Conservation (phyloP, 2,888 invertebrate genomes). For the Mimachlamys varia region DNA sequence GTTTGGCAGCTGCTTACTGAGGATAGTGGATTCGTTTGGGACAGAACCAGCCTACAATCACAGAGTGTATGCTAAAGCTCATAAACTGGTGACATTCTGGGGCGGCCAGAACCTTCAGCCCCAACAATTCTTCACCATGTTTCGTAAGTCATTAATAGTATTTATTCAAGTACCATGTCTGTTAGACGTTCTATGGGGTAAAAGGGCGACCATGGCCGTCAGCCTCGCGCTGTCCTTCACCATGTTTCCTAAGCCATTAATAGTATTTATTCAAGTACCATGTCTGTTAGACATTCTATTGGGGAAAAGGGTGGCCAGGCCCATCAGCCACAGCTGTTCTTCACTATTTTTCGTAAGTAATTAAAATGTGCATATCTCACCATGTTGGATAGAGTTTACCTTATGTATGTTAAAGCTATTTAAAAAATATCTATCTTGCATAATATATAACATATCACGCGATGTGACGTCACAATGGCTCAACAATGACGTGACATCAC, state of each 20-base stretch:
- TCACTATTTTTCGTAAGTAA: slow-evolving; percentile 81
- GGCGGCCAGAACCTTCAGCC: slow-evolving; percentile 82
- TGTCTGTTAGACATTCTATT: no score
- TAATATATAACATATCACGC: no score
- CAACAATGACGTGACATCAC: no score
- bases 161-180: no score
- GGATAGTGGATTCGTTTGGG: slow-evolving; percentile 83
- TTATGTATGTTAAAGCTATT: no score
- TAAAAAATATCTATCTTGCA: no score
- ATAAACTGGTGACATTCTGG: slow-evolving; percentile 81
- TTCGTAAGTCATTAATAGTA: slow-evolving; percentile 75
- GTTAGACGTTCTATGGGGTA: no score
- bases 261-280: neutral
- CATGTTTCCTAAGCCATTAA: slow-evolving; percentile 80
- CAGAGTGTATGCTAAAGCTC: slow-evolving; percentile 77
- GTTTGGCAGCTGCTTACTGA: slow-evolving; percentile 79
- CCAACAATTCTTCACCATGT: slow-evolving; percentile 81
- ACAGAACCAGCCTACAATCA: slow-evolving; percentile 82
- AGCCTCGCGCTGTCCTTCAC: slow-evolving; percentile 80
- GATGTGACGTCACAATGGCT: no score
- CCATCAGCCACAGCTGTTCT: slow-evolving; percentile 80
- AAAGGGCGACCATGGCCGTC: slow-evolving; percentile 81
- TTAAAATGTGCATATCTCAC: no score
- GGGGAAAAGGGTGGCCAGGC: slow-evolving; percentile 80
- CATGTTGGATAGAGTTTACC: no score